Conservation (phyloP, 2,113 vertebrate species). For the Podarcis raffonei region DNA sequence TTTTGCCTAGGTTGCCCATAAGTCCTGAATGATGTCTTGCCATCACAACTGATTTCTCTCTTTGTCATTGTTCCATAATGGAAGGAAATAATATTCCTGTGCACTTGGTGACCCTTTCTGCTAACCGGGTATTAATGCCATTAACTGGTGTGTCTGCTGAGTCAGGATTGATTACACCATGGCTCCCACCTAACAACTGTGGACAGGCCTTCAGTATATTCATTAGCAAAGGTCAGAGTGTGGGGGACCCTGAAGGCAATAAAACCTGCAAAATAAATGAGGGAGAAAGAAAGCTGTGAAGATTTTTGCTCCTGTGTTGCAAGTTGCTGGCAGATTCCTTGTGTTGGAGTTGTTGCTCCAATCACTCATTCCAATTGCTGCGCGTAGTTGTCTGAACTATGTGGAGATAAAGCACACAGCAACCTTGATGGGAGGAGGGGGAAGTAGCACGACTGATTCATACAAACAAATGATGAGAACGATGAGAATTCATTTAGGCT, state of each 20-base stretch:
- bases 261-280: constrained; percentile 2
- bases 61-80: constrained; percentile 21
- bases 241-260: neutral
- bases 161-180: constrained; percentile 27
- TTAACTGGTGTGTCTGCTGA: constrained; percentile 10
- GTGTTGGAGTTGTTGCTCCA: neutral
- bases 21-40: neutral
- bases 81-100: constrained; percentile 20
- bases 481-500: neutral
- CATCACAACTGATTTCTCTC: constrained; percentile 28
- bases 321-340: neutral
- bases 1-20: neutral
- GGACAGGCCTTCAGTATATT: constrained; percentile 9
- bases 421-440: neutral
- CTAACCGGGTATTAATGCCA: constrained; percentile 31
- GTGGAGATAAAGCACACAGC: neutral
- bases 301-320: neutral
- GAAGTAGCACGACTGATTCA: neutral
- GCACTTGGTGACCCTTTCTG: constrained; percentile 38
- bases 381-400: neutral
- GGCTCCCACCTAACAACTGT: constrained; percentile 21
- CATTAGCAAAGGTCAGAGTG: neutral
- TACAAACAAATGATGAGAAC: too few species aligned
- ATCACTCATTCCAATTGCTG: neutral
- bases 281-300: neutral